Evolutionary conservation across 2,113 vertebrate species (phyloP).

Genomic region (Pygoscelis adeliae): DNA sequence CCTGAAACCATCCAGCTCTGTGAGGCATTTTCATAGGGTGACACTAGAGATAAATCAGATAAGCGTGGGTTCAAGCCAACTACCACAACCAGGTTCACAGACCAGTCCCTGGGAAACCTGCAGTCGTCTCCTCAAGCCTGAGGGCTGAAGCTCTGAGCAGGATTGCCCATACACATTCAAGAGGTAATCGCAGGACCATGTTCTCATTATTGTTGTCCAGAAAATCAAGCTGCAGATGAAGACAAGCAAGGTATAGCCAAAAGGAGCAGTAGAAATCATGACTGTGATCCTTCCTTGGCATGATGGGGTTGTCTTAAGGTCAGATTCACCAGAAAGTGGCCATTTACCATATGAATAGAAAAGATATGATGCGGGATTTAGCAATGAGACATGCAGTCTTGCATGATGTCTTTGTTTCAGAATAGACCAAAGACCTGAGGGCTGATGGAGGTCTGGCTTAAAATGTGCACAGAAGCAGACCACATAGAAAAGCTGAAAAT

Average conservation of each 20-base stretch:
- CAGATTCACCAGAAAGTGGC: background rate
- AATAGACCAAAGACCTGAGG: background rate
- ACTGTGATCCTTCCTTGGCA: background rate
- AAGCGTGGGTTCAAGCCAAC: background rate
- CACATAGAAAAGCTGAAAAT: background rate
- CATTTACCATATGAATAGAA: background rate
- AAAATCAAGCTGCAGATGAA: background rate
- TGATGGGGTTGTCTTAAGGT: background rate
- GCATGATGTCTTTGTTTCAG: background rate
- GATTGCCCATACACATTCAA: background rate
- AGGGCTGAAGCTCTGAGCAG: background rate
- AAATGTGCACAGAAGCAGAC: background rate
- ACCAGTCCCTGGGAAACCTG: background rate
- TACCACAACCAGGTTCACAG: background rate
- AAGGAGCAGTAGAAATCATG: background rate
- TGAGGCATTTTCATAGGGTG: background rate
- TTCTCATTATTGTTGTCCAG: fast-evolving
- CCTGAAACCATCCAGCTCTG: background rate
- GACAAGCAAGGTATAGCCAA: background rate
- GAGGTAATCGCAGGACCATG: background rate
- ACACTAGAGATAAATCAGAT: background rate
- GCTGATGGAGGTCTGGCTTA: background rate
- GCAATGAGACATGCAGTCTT: background rate
- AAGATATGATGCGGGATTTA: background rate
- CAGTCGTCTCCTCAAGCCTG: background rate